phyloP scores from a whole-genome alignment of 2,113 vertebrate genomes.

The Pristiophorus japonicus region DNA sequence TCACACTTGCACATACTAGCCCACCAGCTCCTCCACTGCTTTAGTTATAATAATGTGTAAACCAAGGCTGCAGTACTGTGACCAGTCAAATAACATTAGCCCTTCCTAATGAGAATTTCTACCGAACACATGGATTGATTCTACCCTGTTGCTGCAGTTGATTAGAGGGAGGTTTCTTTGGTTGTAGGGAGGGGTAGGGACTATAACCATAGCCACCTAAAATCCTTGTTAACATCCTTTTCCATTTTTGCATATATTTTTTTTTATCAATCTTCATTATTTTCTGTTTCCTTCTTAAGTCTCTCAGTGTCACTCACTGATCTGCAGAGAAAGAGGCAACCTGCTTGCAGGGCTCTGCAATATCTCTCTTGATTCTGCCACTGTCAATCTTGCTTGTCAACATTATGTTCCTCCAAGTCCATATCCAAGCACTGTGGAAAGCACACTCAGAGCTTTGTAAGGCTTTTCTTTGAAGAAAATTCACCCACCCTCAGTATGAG shows the following conservation, averaged over 20 bases:
- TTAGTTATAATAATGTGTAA: conserved; percentile 3
- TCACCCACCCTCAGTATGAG: neutral
- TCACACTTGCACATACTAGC: neutral
- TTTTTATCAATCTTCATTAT: neutral
- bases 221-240: neutral
- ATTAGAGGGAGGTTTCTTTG: neutral
- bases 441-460: neutral
- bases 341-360: neutral
- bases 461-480: neutral
- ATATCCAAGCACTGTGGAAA: neutral
- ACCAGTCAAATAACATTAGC: conserved; percentile 4
- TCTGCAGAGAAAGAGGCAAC: neutral
- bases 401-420: neutral
- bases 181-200: neutral
- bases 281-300: neutral
- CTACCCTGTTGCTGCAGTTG: neutral
- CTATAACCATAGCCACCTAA: neutral
- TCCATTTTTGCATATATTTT: neutral
- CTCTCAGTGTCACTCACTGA: neutral
- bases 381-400: neutral
- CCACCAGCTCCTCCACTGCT: neutral
- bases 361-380: neutral
- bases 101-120: conserved; percentile 18
- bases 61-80: neutral
- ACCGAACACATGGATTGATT: neutral